phyloP scores from a whole-genome alignment of 2,113 vertebrate genomes.

The Dermatemys mawii region DNA sequence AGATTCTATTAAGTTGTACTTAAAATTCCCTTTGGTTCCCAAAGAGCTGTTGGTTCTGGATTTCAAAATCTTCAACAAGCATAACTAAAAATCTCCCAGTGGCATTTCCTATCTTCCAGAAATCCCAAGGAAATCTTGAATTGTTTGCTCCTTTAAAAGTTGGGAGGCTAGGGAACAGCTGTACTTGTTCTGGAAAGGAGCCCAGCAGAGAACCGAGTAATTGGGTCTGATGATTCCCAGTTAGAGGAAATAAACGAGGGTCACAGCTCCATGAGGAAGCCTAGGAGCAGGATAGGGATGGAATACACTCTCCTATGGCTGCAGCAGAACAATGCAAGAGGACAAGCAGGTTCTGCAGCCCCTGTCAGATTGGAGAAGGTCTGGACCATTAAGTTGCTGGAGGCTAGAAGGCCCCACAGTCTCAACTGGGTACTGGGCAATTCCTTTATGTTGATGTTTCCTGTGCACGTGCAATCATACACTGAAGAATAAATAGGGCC shows the following conservation, averaged over 20 bases:
- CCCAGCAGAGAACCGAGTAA: not conserved
- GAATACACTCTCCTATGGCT: not conserved
- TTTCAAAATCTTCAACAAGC: not conserved
- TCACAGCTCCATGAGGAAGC: not conserved
- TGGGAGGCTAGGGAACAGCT: not conserved
- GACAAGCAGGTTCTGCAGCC: not conserved
- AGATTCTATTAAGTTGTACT: slow-evolving; percentile 33
- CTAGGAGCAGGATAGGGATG: not conserved
- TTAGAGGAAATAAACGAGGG: not conserved
- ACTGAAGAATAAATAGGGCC: not conserved
- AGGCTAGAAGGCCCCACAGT: not conserved
- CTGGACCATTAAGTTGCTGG: not conserved
- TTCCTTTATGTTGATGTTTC: not conserved
- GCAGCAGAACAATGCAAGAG: not conserved
- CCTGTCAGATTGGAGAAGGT: not conserved
- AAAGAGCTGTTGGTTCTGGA: not conserved
- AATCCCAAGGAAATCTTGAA: not conserved
- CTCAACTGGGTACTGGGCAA: not conserved
- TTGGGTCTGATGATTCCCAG: not conserved
- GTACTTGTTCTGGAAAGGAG: not conserved
- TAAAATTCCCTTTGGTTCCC: not conserved
- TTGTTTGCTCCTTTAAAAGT: not conserved
- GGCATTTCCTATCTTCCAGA: not conserved
- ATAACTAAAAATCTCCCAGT: not conserved
- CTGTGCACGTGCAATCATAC: not conserved